Evolutionary conservation across 2,888 invertebrate genomes (phyloP).

Genomic region (Dermolepida albohirtum): DNA sequence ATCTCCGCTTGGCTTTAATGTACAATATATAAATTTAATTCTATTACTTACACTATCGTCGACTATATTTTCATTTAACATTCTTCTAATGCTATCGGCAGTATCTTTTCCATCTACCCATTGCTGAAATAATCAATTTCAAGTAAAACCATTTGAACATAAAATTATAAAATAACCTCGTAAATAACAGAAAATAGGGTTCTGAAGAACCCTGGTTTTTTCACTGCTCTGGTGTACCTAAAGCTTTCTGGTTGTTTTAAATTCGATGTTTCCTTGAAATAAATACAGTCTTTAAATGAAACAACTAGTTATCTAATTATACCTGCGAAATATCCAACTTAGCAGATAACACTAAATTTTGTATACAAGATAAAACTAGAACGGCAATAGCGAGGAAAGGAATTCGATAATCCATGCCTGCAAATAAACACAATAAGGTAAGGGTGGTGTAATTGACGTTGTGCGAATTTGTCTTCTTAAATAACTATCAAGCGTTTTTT

Average conservation of each 20-base stretch:
- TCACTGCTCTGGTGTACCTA: conserved; percentile 45
- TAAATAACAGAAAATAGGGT: conserved; percentile 58
- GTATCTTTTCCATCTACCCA: conserved; percentile 67
- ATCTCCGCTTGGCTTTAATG: too few species aligned
- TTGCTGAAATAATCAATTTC: conserved; percentile 61
- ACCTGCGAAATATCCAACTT: not conserved
- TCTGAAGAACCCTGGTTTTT: conserved; percentile 58
- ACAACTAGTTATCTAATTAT: not conserved
- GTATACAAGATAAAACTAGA: too few species aligned
- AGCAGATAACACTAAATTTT: not conserved
- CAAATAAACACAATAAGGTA: too few species aligned
- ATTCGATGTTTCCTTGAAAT: not conserved
- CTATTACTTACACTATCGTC: conserved; percentile 61
- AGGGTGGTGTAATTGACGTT: too few species aligned
- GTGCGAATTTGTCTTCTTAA: too few species aligned
- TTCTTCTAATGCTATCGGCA: conserved; percentile 62
- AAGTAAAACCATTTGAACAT: conserved; percentile 1
- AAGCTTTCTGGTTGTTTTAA: not conserved
- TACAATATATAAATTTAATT: not conserved
- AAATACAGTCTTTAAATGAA: not conserved
- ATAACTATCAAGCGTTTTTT: too few species aligned
- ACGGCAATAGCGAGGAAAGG: too few species aligned
- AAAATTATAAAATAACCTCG: conserved; percentile 51
- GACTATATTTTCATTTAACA: conserved; percentile 63
- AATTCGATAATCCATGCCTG: too few species aligned